Percentiles rank a stretch among this genome's conserved stretches.
Evolutionary conservation across 2,888 invertebrate species (phyloP).

Genomic region (Caenorhabditis afra): DNA sequence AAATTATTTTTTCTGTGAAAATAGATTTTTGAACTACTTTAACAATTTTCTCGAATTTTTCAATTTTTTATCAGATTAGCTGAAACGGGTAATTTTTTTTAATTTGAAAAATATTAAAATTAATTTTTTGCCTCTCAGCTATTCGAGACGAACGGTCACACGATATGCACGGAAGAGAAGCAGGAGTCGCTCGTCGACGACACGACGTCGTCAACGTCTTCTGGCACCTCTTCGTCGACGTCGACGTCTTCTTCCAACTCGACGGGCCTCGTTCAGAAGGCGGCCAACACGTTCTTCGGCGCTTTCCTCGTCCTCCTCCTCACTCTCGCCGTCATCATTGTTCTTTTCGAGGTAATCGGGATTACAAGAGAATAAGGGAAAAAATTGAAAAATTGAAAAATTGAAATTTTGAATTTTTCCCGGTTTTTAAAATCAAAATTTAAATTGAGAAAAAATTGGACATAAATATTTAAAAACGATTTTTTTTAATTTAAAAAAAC

Average conservation of each 20-base stretch:
- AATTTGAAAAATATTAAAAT: background rate
- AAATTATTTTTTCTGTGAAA: background rate
- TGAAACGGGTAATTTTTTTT: no score
- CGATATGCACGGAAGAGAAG: conserved; percentile 27
- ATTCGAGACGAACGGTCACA: conserved; percentile 26
- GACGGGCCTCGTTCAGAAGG: no score
- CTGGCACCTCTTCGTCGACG: conserved; percentile 52
- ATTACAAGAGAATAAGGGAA: background rate
- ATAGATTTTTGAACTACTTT: background rate
- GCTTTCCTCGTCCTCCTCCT: conserved; percentile 57
- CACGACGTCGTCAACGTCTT: conserved; percentile 26
- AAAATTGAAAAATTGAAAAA: background rate
- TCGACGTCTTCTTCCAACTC: conserved; percentile 30
- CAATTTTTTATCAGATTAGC: no score
- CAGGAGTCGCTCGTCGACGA: conserved; percentile 27
- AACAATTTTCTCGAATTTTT: conserved; percentile 5
- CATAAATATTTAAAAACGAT: no score
- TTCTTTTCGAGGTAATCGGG: conserved; percentile 63
- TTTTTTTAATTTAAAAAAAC: no score
- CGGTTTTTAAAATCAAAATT: no score
- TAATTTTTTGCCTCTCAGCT: conserved; percentile 16
- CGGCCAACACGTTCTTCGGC: conserved; percentile 44
- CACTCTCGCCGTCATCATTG: conserved; percentile 52
- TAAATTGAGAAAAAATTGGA: no score
- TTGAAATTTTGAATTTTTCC: background rate